phyloP scores from a whole-genome alignment of 2,113 vertebrate genomes.

The Calonectris borealis region DNA sequence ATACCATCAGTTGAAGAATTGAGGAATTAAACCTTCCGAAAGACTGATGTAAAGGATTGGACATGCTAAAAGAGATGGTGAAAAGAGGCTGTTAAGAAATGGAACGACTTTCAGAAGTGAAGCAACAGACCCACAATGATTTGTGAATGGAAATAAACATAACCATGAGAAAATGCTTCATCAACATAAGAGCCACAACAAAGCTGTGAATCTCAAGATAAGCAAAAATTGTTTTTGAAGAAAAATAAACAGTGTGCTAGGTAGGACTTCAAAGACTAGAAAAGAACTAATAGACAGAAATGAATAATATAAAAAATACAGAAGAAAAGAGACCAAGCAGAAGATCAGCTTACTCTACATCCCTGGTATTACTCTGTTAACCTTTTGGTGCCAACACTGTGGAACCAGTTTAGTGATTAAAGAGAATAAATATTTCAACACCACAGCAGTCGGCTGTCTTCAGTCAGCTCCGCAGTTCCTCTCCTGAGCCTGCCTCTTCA shows the following conservation, averaged over 20 bases:
- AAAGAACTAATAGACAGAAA: constrained; percentile 41
- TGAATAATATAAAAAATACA: constrained; percentile 25
- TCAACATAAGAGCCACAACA: background rate
- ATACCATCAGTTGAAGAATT: constrained; percentile 49
- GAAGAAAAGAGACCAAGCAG: constrained; percentile 20
- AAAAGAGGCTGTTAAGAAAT: constrained; percentile 2
- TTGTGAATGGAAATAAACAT: constrained; percentile 49
- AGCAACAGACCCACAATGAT: background rate
- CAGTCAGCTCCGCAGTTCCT: background rate
- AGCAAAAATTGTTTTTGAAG: constrained; percentile 14
- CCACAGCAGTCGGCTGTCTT: background rate
- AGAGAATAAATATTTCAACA: background rate
- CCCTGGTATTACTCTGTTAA: background rate
- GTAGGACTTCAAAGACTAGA: constrained; percentile 53
- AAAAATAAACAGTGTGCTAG: background rate
- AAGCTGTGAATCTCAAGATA: constrained; percentile 57
- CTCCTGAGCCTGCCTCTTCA: background rate
- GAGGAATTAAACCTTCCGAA: constrained; percentile 51
- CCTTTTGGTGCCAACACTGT: background rate
- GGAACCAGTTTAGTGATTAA: background rate
- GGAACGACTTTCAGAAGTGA: background rate
- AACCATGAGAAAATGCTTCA: constrained; percentile 38
- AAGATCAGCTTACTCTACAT: background rate
- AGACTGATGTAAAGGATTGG: constrained; percentile 55
- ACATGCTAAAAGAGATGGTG: constrained; percentile 33